phyloP scores from a whole-genome alignment of 2,797 vertebrate genomes.

The Sebastes glaucus region DNA sequence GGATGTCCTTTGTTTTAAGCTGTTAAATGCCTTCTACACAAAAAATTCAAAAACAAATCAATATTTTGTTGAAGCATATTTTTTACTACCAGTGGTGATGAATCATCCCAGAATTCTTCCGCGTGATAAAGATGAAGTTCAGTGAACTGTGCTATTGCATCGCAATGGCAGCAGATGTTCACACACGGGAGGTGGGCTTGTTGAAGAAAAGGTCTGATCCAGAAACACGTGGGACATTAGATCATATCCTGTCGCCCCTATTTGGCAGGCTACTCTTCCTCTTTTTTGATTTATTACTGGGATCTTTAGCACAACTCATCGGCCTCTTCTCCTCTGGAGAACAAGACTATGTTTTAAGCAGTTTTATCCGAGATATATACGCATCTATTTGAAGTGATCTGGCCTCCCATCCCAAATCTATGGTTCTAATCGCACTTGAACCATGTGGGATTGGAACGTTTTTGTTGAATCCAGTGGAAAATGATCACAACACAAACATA shows the following conservation, averaged over 20 bases:
- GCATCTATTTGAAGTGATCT: conserved; percentile 2
- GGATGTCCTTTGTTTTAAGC: not conserved
- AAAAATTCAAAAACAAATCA: not conserved
- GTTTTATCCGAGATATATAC: not conserved
- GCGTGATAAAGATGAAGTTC: not conserved
- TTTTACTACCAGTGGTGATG: not conserved
- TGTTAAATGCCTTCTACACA: not conserved
- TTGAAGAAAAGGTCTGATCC: conserved; percentile 13
- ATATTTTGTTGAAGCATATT: not conserved
- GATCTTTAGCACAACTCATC: conserved; percentile 19
- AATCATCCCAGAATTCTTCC: not conserved
- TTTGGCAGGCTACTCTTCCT: conserved; percentile 21
- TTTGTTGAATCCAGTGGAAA: conserved; percentile 18
- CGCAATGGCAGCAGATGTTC: conserved; percentile 40
- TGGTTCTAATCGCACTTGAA: conserved; percentile 5
- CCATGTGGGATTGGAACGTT: not conserved
- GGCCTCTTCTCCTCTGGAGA: not conserved
- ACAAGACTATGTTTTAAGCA: not conserved
- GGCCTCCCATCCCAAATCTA: not conserved
- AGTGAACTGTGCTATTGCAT: not conserved
- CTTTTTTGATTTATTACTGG: conserved; percentile 22
- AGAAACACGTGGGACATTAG: conserved; percentile 45
- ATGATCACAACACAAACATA: conserved; percentile 1
- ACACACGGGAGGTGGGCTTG: conserved; percentile 13
- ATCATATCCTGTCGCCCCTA: conserved; percentile 49